phyloP scores from a whole-genome alignment of 2,888 invertebrate genomes.

The Eurytoma adleriae region DNA sequence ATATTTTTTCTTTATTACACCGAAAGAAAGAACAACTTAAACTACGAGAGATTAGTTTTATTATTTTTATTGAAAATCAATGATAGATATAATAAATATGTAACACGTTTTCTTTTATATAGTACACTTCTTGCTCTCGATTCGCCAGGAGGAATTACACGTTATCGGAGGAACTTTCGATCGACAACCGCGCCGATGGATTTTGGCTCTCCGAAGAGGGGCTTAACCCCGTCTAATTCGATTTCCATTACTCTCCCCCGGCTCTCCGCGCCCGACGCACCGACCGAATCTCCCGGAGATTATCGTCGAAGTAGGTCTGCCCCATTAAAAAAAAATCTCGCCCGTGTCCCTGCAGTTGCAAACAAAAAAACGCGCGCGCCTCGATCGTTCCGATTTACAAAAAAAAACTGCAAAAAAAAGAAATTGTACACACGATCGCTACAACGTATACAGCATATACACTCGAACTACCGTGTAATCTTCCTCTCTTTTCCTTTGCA shows the following conservation, averaged over 20 bases:
- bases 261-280: background rate
- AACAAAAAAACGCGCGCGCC: no score
- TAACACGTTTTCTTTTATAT: constrained; percentile 55
- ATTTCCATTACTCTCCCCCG: constrained; percentile 21
- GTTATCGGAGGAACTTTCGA: constrained; percentile 53
- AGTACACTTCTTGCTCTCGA: constrained; percentile 59
- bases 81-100: constrained; percentile 56
- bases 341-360: no score
- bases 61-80: constrained; percentile 56
- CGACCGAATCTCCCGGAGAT: constrained; percentile 24
- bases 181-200: constrained; percentile 48
- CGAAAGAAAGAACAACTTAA: constrained; percentile 42
- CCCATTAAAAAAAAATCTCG: background rate
- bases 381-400: no score
- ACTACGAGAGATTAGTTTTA: constrained; percentile 38
- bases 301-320: constrained; percentile 9
- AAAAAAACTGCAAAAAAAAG: no score
- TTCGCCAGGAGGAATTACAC: constrained; percentile 57
- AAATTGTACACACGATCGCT: no score
- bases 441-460: no score
- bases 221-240: constrained; percentile 9
- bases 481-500: no score
- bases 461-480: no score
- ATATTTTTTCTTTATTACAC: no score
- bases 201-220: constrained; percentile 16